These are phyloP conservation scores for Albula glossodonta DNA, from an alignment of 2,113 vertebrate genomes.

Conservation along the genomic window DNA sequence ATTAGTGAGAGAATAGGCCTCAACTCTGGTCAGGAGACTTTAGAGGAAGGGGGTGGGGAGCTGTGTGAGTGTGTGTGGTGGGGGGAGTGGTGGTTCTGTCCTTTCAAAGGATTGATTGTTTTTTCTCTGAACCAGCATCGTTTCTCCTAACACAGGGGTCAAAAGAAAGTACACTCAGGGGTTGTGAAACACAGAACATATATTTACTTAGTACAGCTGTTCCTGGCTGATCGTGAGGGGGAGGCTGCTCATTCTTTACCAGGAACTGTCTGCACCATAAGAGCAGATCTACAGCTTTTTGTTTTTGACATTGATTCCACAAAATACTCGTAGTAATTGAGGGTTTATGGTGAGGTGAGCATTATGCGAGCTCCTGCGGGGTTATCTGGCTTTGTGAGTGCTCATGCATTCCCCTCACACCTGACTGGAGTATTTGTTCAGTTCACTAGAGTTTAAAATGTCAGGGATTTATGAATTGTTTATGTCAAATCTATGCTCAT, in stretches of 20 bases:
- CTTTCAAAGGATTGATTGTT: conserved; percentile 63
- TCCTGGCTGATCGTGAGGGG: background rate
- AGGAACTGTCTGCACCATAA: background rate
- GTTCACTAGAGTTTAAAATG: conserved; percentile 64
- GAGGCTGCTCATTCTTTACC: background rate
- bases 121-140: conserved; percentile 58
- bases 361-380: background rate
- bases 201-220: conserved; percentile 37
- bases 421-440: conserved; percentile 63
- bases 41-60: background rate
- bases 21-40: conserved; percentile 22
- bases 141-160: conserved; percentile 37
- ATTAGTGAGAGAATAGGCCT: conserved; percentile 4
- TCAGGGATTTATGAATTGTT: conserved; percentile 67
- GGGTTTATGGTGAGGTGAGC: background rate
- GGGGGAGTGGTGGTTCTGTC: background rate
- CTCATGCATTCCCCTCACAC: background rate
- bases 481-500: conserved; percentile 58
- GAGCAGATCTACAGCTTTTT: background rate
- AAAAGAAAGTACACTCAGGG: conserved; percentile 35
- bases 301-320: background rate
- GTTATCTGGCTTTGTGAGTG: conserved; percentile 25
- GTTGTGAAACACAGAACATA: conserved; percentile 53
- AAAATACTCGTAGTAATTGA: background rate
- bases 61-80: conserved; percentile 6